Percentiles rank a stretch among this genome's conserved stretches.
Conservation (phyloP, 2,113 vertebrate species). For the Camelus bactrianus region DNA sequence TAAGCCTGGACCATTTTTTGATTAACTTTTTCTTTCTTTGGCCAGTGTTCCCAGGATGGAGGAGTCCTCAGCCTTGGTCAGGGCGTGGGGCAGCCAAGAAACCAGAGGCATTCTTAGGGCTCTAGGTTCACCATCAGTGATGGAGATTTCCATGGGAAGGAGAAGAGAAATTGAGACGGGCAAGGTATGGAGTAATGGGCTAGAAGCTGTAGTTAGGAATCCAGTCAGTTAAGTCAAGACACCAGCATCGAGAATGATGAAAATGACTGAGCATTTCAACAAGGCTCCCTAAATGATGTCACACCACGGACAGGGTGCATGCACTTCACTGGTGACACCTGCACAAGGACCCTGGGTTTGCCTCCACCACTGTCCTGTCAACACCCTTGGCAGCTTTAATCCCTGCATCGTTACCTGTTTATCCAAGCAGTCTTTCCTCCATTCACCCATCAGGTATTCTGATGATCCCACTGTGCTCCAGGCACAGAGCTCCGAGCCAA, state of each 20-base stretch:
- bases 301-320: background rate
- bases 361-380: background rate
- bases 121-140: background rate
- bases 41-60: background rate
- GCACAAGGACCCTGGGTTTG: background rate
- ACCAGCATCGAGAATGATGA: background rate
- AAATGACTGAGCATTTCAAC: background rate
- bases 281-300: background rate
- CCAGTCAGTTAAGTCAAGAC: background rate
- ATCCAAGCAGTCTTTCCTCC: background rate
- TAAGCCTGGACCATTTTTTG: background rate
- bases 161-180: background rate
- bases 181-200: background rate
- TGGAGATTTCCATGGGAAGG: background rate
- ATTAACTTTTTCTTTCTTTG: background rate
- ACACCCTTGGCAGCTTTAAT: background rate
- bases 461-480: background rate
- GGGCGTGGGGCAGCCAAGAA: background rate
- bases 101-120: background rate
- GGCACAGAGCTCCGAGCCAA: background rate
- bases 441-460: background rate
- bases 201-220: background rate
- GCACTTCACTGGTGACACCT: background rate
- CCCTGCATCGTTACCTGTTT: background rate
- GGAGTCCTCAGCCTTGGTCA: background rate